Percentiles rank a stretch among this genome's conserved stretches.
These are phyloP conservation scores for Ameiurus melas DNA, from an alignment of 2,113 vertebrate genomes.

Conservation along the genomic window DNA sequence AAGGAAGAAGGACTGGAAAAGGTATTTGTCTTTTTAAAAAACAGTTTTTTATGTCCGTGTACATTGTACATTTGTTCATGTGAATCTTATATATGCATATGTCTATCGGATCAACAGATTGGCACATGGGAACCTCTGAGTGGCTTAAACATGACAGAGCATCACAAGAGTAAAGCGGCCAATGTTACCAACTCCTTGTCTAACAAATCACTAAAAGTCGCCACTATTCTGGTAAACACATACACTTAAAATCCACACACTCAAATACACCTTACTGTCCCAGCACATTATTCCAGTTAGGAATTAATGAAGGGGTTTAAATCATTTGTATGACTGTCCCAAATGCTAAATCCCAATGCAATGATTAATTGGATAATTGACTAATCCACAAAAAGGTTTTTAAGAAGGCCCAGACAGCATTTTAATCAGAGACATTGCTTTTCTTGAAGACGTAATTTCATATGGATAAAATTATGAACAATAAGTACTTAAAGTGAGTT, in stretches of 20 bases:
- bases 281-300: background rate
- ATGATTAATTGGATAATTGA: background rate
- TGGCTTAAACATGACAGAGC: slow-evolving; percentile 95
- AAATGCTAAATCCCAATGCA: background rate
- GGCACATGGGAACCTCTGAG: slow-evolving; percentile 95
- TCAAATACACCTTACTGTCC: background rate
- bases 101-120: slow-evolving; percentile 75
- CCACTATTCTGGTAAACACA: slow-evolving; percentile 90
- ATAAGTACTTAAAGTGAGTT: too few species aligned
- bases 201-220: slow-evolving; percentile 92
- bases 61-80: slow-evolving; percentile 67
- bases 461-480: background rate
- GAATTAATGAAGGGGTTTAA: background rate
- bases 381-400: background rate
- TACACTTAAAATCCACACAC: slow-evolving; percentile 6
- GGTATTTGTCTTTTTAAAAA: slow-evolving; percentile 74
- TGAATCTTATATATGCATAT: slow-evolving; percentile 9
- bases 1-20: slow-evolving; percentile 97
- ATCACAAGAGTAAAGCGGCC: slow-evolving; percentile 89
- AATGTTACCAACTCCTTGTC: slow-evolving; percentile 95
- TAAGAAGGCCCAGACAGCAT: background rate
- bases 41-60: background rate
- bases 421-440: background rate
- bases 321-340: background rate
- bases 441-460: background rate